phyloP scores from a whole-genome alignment of 64 coral and sea anemone genomes.

The Pachyseris speciosa region DNA sequence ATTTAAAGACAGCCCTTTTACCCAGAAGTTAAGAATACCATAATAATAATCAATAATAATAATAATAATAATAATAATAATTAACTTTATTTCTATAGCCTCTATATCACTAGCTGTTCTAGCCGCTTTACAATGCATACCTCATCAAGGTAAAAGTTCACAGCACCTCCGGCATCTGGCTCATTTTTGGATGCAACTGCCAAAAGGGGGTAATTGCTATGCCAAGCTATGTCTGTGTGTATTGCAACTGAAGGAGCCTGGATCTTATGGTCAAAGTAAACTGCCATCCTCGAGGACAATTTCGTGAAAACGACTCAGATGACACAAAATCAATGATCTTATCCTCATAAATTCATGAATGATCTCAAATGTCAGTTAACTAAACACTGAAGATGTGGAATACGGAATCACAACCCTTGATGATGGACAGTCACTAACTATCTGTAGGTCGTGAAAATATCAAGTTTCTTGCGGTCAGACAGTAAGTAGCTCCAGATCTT shows the following conservation, averaged over 20 bases:
- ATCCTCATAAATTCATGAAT: neutral
- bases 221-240: conserved; percentile 91
- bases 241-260: conserved; percentile 82
- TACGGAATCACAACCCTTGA: neutral
- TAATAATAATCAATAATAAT: too few relatives aligned
- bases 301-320: neutral
- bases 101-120: neutral
- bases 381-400: neutral
- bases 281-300: conserved; percentile 62
- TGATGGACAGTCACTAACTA: too few relatives aligned
- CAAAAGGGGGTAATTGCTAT: conserved; percentile 78
- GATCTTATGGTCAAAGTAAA: conserved; percentile 96
- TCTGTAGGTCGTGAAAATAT: neutral
- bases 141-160: conserved; percentile 94
- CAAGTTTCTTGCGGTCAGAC: neutral
- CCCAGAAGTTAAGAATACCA: too few relatives aligned
- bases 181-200: conserved; percentile 94
- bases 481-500: neutral
- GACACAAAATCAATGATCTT: neutral
- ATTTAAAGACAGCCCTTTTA: too few relatives aligned
- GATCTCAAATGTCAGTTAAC: neutral
- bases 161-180: conserved; percentile 76
- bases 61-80: too few relatives aligned
- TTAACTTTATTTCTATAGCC: too few relatives aligned
- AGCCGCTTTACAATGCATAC: conserved; percentile 6